Evolutionary conservation across 2,797 vertebrate genomes (phyloP).

Genomic region (Schizopygopsis pylzovi): DNA sequence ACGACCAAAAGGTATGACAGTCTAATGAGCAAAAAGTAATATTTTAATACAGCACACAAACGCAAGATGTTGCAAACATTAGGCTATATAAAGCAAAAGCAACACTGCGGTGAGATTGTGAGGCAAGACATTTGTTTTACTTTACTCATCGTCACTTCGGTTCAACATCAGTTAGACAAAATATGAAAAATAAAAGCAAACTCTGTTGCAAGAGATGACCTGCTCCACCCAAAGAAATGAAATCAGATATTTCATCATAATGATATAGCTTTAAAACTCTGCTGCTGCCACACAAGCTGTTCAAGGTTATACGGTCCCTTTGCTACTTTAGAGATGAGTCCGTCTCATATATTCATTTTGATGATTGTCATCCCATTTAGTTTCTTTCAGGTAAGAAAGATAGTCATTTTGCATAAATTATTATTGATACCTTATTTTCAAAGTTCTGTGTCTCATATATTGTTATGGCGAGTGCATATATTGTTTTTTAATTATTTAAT

Average conservation of each 20-base stretch:
- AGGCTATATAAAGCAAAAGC: not conserved
- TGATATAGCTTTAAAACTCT: not conserved
- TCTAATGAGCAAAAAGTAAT: not conserved
- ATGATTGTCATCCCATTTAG: not conserved
- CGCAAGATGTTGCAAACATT: not conserved
- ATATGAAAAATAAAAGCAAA: not conserved
- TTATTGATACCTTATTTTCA: not conserved
- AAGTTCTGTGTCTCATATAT: not conserved
- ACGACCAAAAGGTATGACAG: no score
- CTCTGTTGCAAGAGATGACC: not conserved
- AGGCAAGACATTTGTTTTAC: not conserved
- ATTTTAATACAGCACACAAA: not conserved
- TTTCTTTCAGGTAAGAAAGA: constrained; percentile 12
- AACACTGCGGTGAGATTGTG: not conserved
- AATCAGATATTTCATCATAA: not conserved
- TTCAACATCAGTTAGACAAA: no score
- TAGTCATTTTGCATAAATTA: not conserved
- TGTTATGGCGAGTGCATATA: not conserved
- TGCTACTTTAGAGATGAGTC: not conserved
- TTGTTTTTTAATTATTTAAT: not conserved
- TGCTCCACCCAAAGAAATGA: not conserved
- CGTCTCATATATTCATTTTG: not conserved
- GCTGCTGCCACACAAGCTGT: not conserved
- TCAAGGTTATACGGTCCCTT: not conserved
- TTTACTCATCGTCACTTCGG: not conserved